These are phyloP conservation scores for Caenorhabditis sp. DNA, from an alignment of 2,888 invertebrate genomes.

Conservation along the genomic window DNA sequence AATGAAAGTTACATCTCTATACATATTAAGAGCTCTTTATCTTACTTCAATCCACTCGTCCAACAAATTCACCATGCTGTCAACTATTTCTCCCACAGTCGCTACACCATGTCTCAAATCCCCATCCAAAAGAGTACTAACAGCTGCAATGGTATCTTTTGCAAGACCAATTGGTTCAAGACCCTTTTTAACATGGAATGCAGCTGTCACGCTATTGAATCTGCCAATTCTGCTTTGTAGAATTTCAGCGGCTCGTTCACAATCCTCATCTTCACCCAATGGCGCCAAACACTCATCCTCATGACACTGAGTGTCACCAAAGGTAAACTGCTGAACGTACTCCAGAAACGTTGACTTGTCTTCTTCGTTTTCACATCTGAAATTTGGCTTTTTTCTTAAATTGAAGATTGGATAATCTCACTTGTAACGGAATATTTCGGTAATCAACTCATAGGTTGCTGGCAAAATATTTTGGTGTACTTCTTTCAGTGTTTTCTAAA, in stretches of 20 bases:
- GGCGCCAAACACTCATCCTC: background rate
- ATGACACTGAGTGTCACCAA: background rate
- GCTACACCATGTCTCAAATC: constrained; percentile 9
- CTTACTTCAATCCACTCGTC: constrained; percentile 18
- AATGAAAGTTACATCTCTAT: background rate
- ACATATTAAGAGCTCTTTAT: background rate
- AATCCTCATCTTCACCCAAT: constrained; percentile 1
- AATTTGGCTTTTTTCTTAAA: background rate
- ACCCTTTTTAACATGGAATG: background rate
- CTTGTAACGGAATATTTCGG: background rate
- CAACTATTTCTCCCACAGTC: background rate
- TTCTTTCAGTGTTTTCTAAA: background rate
- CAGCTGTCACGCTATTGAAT: background rate
- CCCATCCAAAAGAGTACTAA: constrained; percentile 3
- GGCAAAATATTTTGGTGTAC: background rate
- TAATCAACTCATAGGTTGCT: background rate
- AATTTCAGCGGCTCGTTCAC: background rate
- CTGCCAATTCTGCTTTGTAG: background rate
- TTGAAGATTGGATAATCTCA: background rate
- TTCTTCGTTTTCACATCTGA: background rate
- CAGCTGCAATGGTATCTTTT: background rate
- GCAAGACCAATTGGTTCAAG: background rate
- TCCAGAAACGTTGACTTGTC: background rate
- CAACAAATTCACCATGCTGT: background rate
- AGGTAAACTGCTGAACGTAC: background rate